Percentiles rank a stretch among this genome's conserved stretches.
These are phyloP conservation scores for Alosa alosa DNA, from an alignment of 2,113 vertebrate species.

Conservation along the genomic window DNA sequence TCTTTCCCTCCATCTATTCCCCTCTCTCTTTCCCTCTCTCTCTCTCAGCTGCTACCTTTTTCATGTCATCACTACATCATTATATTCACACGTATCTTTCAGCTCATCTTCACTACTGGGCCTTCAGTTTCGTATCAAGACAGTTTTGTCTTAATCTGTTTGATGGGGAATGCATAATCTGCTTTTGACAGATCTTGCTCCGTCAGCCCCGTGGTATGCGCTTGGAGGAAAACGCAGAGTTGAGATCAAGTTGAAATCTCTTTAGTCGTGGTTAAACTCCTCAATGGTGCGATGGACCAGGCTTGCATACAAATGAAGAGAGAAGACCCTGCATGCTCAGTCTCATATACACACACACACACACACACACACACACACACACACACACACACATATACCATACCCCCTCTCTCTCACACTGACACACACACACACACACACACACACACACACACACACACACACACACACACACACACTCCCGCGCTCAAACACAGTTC, in stretches of 20 bases:
- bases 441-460: background rate
- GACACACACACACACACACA: background rate
- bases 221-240: background rate
- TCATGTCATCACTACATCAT: background rate
- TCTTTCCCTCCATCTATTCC: background rate
- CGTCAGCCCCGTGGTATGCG: background rate
- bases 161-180: background rate
- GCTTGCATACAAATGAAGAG: background rate
- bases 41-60: background rate
- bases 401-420: background rate
- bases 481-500: background rate
- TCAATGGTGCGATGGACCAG: background rate
- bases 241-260: slow-evolving; percentile 9
- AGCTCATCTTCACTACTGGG: background rate
- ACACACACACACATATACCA: background rate
- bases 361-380: slow-evolving; percentile 2
- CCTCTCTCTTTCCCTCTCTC: background rate
- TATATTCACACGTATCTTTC: background rate
- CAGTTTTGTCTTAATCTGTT: background rate
- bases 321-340: background rate
- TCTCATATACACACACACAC: background rate
- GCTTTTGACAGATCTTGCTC: background rate
- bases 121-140: background rate
- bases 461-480: background rate
- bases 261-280: slow-evolving; percentile 1